Evolutionary conservation across 2,113 vertebrate genomes (phyloP), one percentile per base, ranked within the genome.

Genomic region (Blennius ocellaris): DNA sequence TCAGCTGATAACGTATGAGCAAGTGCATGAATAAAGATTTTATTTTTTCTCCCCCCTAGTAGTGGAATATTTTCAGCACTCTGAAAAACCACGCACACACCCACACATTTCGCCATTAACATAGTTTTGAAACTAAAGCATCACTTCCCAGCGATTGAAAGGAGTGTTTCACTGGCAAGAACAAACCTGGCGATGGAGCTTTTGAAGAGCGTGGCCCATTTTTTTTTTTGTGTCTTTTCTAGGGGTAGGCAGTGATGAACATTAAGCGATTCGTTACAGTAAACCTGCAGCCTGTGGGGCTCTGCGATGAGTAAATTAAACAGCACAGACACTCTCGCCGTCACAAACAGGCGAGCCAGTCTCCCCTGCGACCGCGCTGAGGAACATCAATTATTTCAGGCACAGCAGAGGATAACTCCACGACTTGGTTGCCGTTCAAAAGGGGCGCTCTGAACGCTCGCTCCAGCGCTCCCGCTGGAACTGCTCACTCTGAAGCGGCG

Each of bases 371-470:
- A 86, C 84, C 69, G 30, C 4, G 68, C 57, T 11, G 64, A 50
- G 57, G 78, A 80, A 74, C 71, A 87, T 87, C 63, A 77, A 81
- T 87, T 83, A 82, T 79, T 83, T 82, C 36, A 7, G 41, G 61
- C 60, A 67, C 65, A 56, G 77, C 69, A 47, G 72, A 85, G 63
- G 69, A 78, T 68, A 81, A 80, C 69, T 76, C 83, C 78, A 66
- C 85, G 70, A 81, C 69, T 78, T 54, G 63, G 55, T 81, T 60
- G 73, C 75, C 12, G 66, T 60, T 72, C 64, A 64, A 73, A 79
- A 71, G 63, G 72, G 37, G 39, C 36, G 17, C 57, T 71, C 44
- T 55, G 75, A 78, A 82, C 44, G 56, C 56, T 75, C 45, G 36
- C 61, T 76, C 59, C 30, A 56, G 61, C 63, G 71, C 66, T 63